Percentiles rank a stretch among this genome's conserved stretches.
phyloP scores from a whole-genome alignment of 2,113 vertebrate species.

The Uria aalge region DNA sequence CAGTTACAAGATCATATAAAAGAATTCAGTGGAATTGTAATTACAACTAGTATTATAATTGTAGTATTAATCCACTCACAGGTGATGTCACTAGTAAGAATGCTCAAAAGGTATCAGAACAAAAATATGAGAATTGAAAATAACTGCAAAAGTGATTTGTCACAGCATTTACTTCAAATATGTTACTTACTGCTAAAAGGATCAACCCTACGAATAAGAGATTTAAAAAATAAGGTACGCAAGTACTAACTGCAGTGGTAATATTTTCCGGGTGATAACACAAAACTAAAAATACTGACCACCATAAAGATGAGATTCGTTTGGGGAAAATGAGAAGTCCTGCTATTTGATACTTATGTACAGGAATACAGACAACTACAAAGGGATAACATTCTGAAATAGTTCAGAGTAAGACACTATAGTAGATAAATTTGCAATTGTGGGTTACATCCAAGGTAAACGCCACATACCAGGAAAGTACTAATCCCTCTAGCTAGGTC shows the following conservation, averaged over 20 bases:
- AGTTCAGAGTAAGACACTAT: not conserved
- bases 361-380: not conserved
- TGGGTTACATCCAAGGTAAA: not conserved
- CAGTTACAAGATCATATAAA: not conserved
- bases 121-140: not conserved
- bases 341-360: not conserved
- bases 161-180: not conserved
- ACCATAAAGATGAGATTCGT: not conserved
- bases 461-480: not conserved
- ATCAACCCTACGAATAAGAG: not conserved
- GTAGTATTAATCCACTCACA: not conserved
- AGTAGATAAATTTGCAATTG: not conserved
- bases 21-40: not conserved
- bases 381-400: not conserved
- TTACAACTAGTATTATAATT: not conserved
- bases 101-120: not conserved
- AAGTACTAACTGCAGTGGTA: not conserved
- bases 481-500: not conserved
- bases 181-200: not conserved
- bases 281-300: not conserved
- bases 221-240: not conserved
- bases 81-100: not conserved
- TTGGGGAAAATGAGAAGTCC: not conserved
- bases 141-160: not conserved
- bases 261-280: not conserved